Evolutionary conservation across 2,797 vertebrate species (phyloP).

Genomic region (Lepidocolaptes lacrymiger): DNA sequence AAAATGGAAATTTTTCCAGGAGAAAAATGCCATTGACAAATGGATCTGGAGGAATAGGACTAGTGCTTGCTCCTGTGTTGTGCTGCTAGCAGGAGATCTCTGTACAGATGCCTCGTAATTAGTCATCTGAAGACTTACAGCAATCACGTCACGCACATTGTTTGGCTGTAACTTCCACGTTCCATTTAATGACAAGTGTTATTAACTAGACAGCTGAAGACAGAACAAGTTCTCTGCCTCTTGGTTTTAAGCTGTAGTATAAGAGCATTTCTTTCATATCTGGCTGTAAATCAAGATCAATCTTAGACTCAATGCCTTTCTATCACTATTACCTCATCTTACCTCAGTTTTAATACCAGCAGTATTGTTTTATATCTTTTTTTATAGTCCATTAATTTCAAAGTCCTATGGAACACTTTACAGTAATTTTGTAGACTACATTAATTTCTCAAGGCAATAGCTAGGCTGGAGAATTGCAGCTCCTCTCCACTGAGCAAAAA

Average conservation of each 20-base stretch:
- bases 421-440: conserved; percentile 69
- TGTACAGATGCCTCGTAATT: conserved; percentile 66
- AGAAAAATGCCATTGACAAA: conserved; percentile 56
- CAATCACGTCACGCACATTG: conserved; percentile 60
- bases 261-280: conserved; percentile 33
- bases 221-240: conserved; percentile 47
- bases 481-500: conserved; percentile 43
- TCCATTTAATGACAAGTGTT: conserved; percentile 69
- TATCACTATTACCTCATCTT: conserved; percentile 59
- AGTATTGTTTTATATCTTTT: conserved; percentile 70
- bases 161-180: conserved; percentile 66
- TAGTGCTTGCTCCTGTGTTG: conserved; percentile 21
- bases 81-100: conserved; percentile 58
- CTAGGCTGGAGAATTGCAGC: conserved; percentile 38
- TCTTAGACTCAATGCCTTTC: conserved; percentile 44
- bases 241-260: conserved; percentile 44
- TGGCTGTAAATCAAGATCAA: conserved; percentile 66
- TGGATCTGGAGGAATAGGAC: conserved; percentile 32
- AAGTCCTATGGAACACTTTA: conserved; percentile 65
- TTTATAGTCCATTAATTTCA: conserved; percentile 72
- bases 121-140: conserved; percentile 68
- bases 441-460: conserved; percentile 53
- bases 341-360: conserved; percentile 61
- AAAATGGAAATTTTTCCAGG: conserved; percentile 16
- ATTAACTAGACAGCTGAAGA: conserved; percentile 72